Conservation (phyloP, 37 sponge, comb jelly and placozoan genomes). For the Halichondria panicea region DNA sequence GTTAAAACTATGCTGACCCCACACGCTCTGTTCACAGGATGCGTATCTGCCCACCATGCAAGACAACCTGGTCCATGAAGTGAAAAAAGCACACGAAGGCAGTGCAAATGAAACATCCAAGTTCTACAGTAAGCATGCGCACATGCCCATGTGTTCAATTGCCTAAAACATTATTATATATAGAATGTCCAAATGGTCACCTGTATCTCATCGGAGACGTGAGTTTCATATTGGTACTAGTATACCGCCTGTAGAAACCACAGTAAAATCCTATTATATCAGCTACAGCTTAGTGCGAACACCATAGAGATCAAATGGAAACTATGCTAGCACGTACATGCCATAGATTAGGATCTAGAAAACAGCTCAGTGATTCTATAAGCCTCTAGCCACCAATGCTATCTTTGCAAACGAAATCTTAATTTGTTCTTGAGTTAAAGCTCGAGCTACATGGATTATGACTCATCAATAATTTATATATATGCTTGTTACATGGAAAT, state of each 20-base stretch:
- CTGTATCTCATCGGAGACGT: conserved; percentile 70
- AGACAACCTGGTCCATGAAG: conserved; percentile 53
- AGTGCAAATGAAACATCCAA: too few species aligned
- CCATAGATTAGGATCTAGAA: conserved; percentile 18
- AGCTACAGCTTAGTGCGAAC: too few species aligned
- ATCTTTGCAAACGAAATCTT: too few species aligned
- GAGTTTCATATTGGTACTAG: conserved; percentile 8
- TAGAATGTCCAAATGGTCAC: conserved; percentile 77
- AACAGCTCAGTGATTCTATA: too few species aligned
- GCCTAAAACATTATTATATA: neutral
- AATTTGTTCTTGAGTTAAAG: too few species aligned
- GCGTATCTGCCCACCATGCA: conserved; percentile 70
- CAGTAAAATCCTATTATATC: neutral
- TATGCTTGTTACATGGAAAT: too few species aligned
- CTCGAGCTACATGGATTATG: too few species aligned
- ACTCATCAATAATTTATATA: too few species aligned
- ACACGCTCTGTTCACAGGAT: conserved; percentile 20
- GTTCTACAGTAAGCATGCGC: conserved; percentile 46
- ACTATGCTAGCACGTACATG: conserved; percentile 36
- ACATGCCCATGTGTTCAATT: too few species aligned
- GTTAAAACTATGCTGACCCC: neutral
- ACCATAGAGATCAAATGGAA: too few species aligned
- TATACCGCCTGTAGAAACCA: too few species aligned
- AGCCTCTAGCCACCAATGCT: too few species aligned
- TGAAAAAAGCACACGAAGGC: conserved; percentile 4